A percentile compares a stretch with the other conserved stretches of the same genome.
Evolutionary conservation across 2,888 invertebrate species (phyloP).

Genomic region (Monopis laevigella): DNA sequence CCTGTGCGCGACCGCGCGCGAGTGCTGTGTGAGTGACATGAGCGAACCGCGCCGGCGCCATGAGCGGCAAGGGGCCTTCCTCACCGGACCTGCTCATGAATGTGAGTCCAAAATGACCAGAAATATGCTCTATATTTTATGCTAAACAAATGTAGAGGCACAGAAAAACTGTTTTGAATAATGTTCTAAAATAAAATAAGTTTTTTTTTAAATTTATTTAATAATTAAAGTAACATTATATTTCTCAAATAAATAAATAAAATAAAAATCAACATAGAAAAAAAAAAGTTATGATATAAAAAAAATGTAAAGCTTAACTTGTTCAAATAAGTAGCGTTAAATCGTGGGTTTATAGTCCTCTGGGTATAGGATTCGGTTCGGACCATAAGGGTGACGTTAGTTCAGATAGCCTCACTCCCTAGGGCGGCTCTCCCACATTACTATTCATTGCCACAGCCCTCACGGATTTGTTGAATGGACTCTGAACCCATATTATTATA

Average conservation of each 20-base stretch:
- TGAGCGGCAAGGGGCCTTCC: constrained; percentile 61
- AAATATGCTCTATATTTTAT: too few relatives aligned
- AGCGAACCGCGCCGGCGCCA: constrained; percentile 44
- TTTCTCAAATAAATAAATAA: too few relatives aligned
- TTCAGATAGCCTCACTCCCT: constrained; percentile 25
- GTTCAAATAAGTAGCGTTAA: too few relatives aligned
- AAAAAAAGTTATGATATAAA: too few relatives aligned
- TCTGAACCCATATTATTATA: constrained; percentile 2
- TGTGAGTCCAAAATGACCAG: constrained; percentile 46
- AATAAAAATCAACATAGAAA: too few relatives aligned
- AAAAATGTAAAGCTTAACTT: too few relatives aligned
- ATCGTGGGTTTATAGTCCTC: constrained; percentile 37
- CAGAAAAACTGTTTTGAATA: too few relatives aligned
- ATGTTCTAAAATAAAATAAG: too few relatives aligned
- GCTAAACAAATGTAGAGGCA: too few relatives aligned
- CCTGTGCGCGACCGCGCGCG: constrained; percentile 31
- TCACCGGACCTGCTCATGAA: constrained; percentile 66
- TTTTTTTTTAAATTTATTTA: too few relatives aligned
- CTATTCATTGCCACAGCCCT: constrained; percentile 54
- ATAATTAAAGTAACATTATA: too few relatives aligned
- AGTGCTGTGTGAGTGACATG: constrained; percentile 55
- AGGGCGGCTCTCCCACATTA: constrained; percentile 38
- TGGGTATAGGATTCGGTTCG: constrained; percentile 61
- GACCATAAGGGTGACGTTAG: constrained; percentile 56
- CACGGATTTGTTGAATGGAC: constrained; percentile 26